Conservation (phyloP, 2,888 invertebrate species). For the Callyntrura guangdongensis region DNA sequence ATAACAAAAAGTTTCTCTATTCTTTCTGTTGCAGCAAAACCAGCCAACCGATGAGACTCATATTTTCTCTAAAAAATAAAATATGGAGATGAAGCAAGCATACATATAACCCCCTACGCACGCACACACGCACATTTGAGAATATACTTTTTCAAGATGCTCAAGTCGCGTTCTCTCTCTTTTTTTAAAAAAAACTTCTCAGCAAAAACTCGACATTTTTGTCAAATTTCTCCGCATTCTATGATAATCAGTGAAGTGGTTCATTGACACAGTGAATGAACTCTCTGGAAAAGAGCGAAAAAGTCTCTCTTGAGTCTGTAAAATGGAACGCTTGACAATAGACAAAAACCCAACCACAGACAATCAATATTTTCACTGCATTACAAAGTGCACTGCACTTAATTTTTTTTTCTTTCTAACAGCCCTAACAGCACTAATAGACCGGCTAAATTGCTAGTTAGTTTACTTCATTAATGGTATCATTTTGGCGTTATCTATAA, state of each 20-base stretch:
- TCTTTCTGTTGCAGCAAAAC: neutral
- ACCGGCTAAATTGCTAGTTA: no score
- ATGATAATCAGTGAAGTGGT: neutral
- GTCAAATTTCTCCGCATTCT: neutral
- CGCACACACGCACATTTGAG: conserved; percentile 2
- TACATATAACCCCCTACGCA: neutral
- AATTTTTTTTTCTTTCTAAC: no score
- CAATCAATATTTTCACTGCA: no score
- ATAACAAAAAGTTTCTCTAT: neutral
- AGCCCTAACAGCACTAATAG: no score
- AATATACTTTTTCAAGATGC: neutral
- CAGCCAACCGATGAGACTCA: neutral
- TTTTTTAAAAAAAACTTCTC: neutral
- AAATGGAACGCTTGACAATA: no score
- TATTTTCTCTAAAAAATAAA: neutral
- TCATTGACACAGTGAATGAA: conserved; percentile 1
- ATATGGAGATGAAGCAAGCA: neutral
- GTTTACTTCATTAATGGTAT: no score
- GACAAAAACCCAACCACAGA: no score
- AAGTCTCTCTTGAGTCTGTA: no score
- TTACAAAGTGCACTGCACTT: no score
- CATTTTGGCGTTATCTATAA: no score
- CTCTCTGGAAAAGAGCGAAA: neutral
- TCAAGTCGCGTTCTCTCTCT: neutral
- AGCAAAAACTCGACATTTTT: neutral